These are phyloP conservation scores for Holothuria leucospilota DNA, from an alignment of 53 echinoderm and acorn worm genomes.

Conservation along the genomic window DNA sequence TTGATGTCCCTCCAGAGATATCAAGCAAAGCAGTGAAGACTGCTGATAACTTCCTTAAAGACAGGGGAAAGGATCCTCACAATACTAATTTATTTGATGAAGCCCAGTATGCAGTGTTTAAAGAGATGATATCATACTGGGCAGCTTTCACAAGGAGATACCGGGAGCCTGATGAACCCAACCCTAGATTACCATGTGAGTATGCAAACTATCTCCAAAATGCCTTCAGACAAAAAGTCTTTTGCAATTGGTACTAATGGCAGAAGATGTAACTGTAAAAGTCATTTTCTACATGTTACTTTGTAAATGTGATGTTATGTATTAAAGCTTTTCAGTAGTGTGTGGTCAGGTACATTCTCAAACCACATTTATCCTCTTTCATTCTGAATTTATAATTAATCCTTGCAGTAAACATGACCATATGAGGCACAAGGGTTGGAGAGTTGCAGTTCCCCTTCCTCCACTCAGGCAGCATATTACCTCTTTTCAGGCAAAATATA, in stretches of 20 bases:
- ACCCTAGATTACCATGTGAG: constrained; percentile 76
- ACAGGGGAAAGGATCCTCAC: constrained; percentile 93
- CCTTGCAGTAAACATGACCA: no score
- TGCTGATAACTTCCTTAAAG: constrained; percentile 82
- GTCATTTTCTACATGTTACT: neutral
- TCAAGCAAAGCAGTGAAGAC: constrained; percentile 72
- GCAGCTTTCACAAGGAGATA: constrained; percentile 84
- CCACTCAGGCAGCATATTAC: no score
- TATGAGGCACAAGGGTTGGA: no score
- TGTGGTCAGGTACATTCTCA: no score
- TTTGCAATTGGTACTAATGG: no score
- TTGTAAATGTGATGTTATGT: neutral
- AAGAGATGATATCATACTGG: constrained; percentile 97
- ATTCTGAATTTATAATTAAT: no score
- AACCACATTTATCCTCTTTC: no score
- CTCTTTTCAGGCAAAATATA: no score
- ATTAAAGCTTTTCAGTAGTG: neutral
- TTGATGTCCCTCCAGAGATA: constrained; percentile 83
- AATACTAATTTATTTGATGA: constrained; percentile 90
- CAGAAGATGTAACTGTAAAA: no score
- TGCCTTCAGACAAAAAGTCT: no score
- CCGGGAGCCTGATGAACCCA: constrained; percentile 42
- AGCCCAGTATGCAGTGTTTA: constrained; percentile 91
- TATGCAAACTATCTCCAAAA: neutral
- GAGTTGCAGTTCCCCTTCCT: no score